Base-by-base conservation (phyloP, 2,113 vertebrate genomes). In the Pseudorectes ferrugineus region DNA sequence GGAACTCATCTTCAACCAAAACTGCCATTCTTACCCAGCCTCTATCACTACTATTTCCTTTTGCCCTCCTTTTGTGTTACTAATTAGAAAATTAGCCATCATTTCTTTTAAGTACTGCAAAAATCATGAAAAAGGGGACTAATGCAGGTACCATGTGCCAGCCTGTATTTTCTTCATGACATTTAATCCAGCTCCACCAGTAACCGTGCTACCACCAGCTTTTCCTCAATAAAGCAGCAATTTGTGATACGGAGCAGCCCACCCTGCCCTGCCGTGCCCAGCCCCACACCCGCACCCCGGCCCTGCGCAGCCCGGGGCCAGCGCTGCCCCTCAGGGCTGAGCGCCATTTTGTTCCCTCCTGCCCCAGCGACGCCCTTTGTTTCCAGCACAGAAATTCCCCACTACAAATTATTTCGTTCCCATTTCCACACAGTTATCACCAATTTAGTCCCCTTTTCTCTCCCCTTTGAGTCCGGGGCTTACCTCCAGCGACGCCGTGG, bases 191-290 rank as follows among this genome's bases (percentile, higher is more conserved):
- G 11, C 13, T 10, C 23, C 3, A 5, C 28, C 59, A 46, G 1
- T 17, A 31, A 7, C 29, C 9, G 97, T 88, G 1, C 98, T 97
- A 12, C 97, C 98, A 70, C 97, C 92, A 15, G 97, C n/a, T 80
- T 98, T 98, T 31, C 98, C 98, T 36, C 98, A 97, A 0, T 13
- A 15, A 31, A 15, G 25, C 1, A 10, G 2, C 8, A 5, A 3
- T 33, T 2, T 15, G 45, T 31, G 54, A 3, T 1, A 5, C 6
- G 2, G 28, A 5, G 11, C 76, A 21, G 43, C 97, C 98, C 97
- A 97, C 6, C 96, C 97, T 4, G 86, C 98, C 98, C 85, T 97
- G 54, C 51, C n/a, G n/a, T n/a, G n/a, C n/a, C n/a, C n/a, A n/a
- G n/a, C n/a, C n/a, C n/a, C n/a, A n/a, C n/a, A n/a, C n/a, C 11